Conservation (phyloP, 2,797 vertebrate genomes). For the Malacoraja senta region DNA sequence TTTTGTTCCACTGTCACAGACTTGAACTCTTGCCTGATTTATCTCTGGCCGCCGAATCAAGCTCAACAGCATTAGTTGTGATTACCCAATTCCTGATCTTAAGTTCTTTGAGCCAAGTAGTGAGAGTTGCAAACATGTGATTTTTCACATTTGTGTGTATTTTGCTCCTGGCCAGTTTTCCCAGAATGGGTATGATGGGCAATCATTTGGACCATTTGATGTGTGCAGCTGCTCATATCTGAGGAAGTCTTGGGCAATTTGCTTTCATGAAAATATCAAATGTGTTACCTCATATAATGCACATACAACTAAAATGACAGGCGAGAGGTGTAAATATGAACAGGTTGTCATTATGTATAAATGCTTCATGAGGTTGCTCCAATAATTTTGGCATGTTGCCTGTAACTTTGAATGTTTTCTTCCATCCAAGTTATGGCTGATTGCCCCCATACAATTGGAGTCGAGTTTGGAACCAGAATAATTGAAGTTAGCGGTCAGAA, state of each 20-base stretch:
- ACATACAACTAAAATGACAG: background rate
- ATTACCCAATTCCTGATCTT: background rate
- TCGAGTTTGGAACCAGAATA: constrained; percentile 97
- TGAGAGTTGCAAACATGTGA: too few species aligned
- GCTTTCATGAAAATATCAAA: background rate
- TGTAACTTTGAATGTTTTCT: constrained; percentile 38
- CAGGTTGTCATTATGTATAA: background rate
- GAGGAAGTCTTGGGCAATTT: background rate
- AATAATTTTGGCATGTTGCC: background rate
- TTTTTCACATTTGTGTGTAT: too few species aligned
- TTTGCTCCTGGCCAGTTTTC: too few species aligned
- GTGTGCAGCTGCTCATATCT: background rate
- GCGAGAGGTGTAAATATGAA: too few species aligned
- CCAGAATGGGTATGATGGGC: too few species aligned
- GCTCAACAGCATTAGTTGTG: background rate
- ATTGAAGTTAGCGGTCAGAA: constrained; percentile 99
- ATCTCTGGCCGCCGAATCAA: background rate
- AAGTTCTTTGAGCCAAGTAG: too few species aligned
- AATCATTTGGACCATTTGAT: too few species aligned
- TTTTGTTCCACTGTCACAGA: background rate
- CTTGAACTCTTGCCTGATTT: background rate
- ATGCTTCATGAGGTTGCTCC: background rate
- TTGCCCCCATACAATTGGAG: constrained; percentile 97
- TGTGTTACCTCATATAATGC: background rate
- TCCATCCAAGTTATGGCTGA: constrained; percentile 86